phyloP scores from a whole-genome alignment of 2,113 vertebrate species.

The Carollia perspicillata region DNA sequence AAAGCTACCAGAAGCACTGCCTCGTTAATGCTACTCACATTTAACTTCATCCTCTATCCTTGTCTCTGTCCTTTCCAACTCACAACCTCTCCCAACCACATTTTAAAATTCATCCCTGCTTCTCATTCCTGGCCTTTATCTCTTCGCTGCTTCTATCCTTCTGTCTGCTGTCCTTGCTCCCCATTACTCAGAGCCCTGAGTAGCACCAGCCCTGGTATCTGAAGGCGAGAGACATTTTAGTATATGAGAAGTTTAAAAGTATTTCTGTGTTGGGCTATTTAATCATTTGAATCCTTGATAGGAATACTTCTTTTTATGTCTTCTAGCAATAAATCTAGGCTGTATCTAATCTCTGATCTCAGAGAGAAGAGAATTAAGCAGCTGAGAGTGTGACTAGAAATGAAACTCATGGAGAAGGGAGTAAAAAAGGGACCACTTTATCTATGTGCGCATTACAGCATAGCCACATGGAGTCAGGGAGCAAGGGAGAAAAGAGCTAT shows the following conservation, averaged over 20 bases:
- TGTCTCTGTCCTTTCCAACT: not conserved
- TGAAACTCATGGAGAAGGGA: slow-evolving; percentile 44
- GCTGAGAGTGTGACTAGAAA: slow-evolving; percentile 66
- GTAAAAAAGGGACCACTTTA: slow-evolving; percentile 43
- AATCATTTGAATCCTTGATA: slow-evolving; percentile 75
- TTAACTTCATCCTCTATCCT: not conserved
- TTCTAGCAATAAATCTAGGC: slow-evolving; percentile 66
- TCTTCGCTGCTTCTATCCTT: not conserved
- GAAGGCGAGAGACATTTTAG: slow-evolving; percentile 21
- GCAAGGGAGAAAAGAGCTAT: not conserved
- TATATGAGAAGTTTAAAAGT: slow-evolving; percentile 42
- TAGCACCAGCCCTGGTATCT: not conserved
- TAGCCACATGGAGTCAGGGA: not conserved
- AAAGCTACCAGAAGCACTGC: not conserved
- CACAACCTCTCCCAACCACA: not conserved
- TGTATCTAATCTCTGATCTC: slow-evolving; percentile 73
- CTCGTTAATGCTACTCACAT: not conserved
- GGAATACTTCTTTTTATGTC: slow-evolving; percentile 63
- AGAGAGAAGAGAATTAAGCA: slow-evolving; percentile 67
- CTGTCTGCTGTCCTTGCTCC: not conserved
- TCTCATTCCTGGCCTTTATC: not conserved
- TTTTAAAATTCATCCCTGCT: not conserved
- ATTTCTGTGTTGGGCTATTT: slow-evolving; percentile 60
- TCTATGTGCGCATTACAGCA: not conserved
- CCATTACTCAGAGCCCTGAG: not conserved